A percentile compares a stretch with the other conserved stretches of the same genome.
These are phyloP conservation scores for Panthera tigris DNA, from an alignment of 2,113 vertebrate species.

Conservation along the genomic window DNA sequence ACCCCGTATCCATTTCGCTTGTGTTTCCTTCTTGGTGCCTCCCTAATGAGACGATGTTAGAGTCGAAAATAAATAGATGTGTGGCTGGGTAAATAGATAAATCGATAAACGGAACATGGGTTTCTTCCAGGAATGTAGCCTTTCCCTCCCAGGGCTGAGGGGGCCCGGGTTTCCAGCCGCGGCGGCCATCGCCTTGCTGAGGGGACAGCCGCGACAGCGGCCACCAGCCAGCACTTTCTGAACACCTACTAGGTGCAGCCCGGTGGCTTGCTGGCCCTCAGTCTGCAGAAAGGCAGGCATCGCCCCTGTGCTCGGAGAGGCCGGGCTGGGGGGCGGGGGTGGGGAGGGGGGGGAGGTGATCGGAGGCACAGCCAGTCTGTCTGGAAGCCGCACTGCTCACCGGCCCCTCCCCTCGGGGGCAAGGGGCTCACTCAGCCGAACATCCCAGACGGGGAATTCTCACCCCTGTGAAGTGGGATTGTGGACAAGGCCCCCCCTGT, in stretches of 20 bases:
- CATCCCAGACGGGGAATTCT: neutral
- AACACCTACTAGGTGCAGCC: accelerated
- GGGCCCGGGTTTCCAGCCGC: neutral
- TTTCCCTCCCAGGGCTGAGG: neutral
- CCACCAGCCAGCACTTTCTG: accelerated
- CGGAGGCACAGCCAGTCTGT: accelerated
- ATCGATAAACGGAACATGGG: slow-evolving; percentile 38
- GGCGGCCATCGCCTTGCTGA: accelerated
- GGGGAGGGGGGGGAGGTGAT: accelerated
- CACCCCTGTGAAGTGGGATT: accelerated
- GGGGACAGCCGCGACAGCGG: accelerated
- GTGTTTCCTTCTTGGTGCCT: slow-evolving; percentile 73
- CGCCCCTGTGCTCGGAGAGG: too few relatives aligned
- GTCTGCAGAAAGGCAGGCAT: neutral
- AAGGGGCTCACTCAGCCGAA: too few relatives aligned
- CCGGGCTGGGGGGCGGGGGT: accelerated
- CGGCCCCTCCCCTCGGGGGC: accelerated
- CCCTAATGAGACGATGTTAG: slow-evolving; percentile 80
- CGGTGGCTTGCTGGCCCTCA: neutral
- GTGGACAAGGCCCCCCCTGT: too few relatives aligned
- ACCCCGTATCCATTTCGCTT: slow-evolving; percentile 81
- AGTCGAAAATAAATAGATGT: slow-evolving; percentile 64
- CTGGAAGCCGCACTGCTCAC: too few relatives aligned
- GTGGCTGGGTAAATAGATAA: slow-evolving; percentile 69
- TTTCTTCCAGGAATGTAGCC: slow-evolving; percentile 65